Conservation (phyloP, 1,140 invertebrate genomes). For the Orussus abietinus region DNA sequence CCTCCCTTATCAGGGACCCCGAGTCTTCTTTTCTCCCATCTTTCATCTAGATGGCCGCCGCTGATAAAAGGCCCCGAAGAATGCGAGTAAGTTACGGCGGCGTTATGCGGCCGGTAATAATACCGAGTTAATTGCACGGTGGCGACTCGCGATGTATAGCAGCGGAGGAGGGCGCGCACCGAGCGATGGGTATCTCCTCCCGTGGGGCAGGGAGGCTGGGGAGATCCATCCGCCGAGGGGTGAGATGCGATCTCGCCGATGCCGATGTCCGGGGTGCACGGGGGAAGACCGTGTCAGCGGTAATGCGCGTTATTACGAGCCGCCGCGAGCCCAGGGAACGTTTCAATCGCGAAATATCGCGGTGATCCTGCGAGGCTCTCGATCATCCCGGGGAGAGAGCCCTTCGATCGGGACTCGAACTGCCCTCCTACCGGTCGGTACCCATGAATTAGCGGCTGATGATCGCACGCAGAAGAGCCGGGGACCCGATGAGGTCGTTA, state of each 20-base stretch:
- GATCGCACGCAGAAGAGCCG: constrained; percentile 11
- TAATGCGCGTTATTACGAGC: constrained; percentile 36
- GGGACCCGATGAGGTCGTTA: neutral
- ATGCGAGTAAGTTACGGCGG: constrained; percentile 23
- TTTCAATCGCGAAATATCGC: constrained; percentile 29
- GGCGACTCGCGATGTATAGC: constrained; percentile 12
- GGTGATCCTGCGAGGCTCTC: neutral
- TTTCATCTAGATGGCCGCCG: too few relatives aligned
- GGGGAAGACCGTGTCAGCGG: constrained; percentile 24
- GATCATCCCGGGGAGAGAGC: too few relatives aligned
- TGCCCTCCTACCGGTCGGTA: constrained; percentile 6
- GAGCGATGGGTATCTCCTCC: neutral
- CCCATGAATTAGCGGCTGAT: constrained; percentile 17
- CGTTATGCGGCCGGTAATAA: constrained; percentile 33
- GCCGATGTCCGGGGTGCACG: too few relatives aligned
- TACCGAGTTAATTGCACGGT: constrained; percentile 37
- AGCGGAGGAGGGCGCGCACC: neutral
- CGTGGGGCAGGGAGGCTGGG: neutral
- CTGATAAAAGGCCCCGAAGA: constrained; percentile 5
- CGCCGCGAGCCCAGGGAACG: constrained; percentile 26
- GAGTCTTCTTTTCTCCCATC: too few relatives aligned
- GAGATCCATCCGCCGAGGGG: constrained; percentile 1
- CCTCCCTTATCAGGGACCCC: too few relatives aligned
- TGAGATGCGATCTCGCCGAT: constrained; percentile 25
- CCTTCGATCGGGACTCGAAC: too few relatives aligned